Evolutionary conservation across 2,113 vertebrate species (phyloP).

Genomic region (Nematolebias whitei): DNA sequence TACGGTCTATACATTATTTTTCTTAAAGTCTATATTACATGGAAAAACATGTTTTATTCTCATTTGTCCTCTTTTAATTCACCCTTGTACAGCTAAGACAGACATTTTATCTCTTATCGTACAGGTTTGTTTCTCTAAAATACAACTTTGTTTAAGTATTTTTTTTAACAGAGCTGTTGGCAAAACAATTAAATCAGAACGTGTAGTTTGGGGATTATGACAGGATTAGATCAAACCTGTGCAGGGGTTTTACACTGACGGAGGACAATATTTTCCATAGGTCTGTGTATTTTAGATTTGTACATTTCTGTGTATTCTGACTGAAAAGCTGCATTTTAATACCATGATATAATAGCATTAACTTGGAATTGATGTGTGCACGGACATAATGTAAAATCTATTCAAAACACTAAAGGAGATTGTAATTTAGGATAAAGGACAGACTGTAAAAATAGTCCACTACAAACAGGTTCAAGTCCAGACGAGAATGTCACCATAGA

Average conservation of each 20-base stretch:
- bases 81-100: no score
- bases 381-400: background rate
- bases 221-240: background rate
- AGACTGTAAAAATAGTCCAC: background rate
- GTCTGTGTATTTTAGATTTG: no score
- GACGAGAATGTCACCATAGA: background rate
- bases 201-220: background rate
- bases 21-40: no score
- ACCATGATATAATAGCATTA: background rate
- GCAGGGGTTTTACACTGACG: background rate
- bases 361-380: background rate
- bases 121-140: background rate
- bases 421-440: background rate
- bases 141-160: background rate
- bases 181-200: background rate
- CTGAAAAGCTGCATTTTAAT: background rate
- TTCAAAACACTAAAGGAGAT: background rate
- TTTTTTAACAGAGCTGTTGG: background rate
- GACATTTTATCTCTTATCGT: background rate
- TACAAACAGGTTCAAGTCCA: constrained; percentile 17
- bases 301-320: background rate
- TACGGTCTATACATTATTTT: no score
- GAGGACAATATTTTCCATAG: background rate
- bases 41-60: no score
- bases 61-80: no score